phyloP scores from a whole-genome alignment of 2,113 vertebrate species.

The Zapus hudsonius region DNA sequence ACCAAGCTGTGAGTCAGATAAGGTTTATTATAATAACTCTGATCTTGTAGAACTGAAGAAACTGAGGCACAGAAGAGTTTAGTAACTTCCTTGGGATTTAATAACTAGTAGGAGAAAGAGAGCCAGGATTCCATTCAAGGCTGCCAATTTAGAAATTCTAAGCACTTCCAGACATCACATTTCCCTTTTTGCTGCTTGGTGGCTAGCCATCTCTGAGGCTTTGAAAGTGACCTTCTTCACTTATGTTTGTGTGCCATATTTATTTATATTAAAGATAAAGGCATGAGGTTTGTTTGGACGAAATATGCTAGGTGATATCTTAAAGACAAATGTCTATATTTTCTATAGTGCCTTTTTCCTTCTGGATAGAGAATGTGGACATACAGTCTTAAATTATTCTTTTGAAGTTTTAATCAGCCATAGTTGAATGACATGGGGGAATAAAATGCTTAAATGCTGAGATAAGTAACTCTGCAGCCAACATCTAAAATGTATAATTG shows the following conservation, averaged over 20 bases:
- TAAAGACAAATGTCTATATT: slow-evolving; percentile 5
- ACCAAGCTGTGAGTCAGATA: background rate
- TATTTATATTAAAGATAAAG: background rate
- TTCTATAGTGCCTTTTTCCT: background rate
- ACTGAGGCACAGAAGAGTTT: background rate
- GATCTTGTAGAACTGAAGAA: background rate
- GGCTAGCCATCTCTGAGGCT: background rate
- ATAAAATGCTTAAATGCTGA: slow-evolving; percentile 42
- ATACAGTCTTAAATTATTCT: slow-evolving; percentile 29
- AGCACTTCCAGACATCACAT: accelerated
- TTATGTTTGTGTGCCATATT: background rate
- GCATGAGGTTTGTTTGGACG: background rate
- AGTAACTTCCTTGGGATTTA: background rate
- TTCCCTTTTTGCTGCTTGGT: background rate
- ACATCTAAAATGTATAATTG: slow-evolving; percentile 46
- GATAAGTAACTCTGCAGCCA: slow-evolving; percentile 32
- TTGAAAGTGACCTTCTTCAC: background rate
- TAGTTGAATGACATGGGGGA: background rate
- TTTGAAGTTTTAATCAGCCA: slow-evolving; percentile 44
- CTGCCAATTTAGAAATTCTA: background rate
- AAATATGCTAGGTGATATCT: background rate
- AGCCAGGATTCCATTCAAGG: background rate
- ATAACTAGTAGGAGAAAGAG: background rate
- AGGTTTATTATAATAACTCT: background rate
- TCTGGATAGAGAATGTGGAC: background rate